Base-by-base conservation (phyloP, 37 sponge, comb jelly and placozoan species). In the Beroe forskalii region DNA sequence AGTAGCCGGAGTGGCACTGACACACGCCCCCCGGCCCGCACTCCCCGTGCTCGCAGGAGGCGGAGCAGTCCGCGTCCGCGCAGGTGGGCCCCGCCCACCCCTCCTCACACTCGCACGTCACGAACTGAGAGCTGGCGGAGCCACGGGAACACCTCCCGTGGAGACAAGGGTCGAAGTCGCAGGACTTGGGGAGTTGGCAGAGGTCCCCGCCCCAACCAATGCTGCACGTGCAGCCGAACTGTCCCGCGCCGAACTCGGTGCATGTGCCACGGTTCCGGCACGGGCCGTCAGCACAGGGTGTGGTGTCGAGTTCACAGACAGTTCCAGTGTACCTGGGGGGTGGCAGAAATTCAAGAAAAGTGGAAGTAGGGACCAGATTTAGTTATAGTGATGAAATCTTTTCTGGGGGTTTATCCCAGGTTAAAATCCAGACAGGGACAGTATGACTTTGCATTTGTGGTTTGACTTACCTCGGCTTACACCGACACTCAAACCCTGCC, bases 1-100 rank as follows among this genome's bases (percentile, higher is more conserved):
- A 35, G 91, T 80, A 91, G 20, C 91, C 91, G n/a, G 62, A 31
- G 66, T 86, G 23, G 86, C 91, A 91, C 63, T 12, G 12, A 32
- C 83, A 76, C 32, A 33, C 62, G 22, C 76, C 91, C 22, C n/a
- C 67, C 23, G 62, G 30, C 30, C 55, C 8, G 35, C 86, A 80
- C 0, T 25, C n/a, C 6, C 86, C 86, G 86, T 80, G 37, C 48
- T 44, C 40, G 55, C 86, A 80, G 27, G 86, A 23, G 30, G 2
- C 27, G 12, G 55, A 48, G 20, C 86, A 80, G 48, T 80, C 86
- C 4, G 35, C 25, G 28, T 41, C 55, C 44, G 28, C 44, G 30
- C 86, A 80, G 25, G 44, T 80, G 14, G 44, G 44, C 17, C 86
- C 86, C 24, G 86, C 35, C 86, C 86, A 80, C 8, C 20, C 48